Evolutionary conservation across 1,140 invertebrate genomes (phyloP).

Genomic region (Macrosteles quadrilineatus): DNA sequence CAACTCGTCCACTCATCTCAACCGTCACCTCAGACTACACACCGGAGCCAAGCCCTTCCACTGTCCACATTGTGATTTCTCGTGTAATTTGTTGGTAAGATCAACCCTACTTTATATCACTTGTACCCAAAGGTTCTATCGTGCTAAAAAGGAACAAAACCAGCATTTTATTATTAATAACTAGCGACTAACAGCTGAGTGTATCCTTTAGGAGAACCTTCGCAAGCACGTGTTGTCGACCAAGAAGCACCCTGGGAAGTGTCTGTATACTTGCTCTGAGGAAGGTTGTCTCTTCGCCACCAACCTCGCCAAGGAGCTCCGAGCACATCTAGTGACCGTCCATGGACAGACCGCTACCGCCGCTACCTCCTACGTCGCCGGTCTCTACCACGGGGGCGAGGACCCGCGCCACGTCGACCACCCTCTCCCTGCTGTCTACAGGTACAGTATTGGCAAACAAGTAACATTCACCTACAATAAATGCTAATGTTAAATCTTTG

Average conservation of each 20-base stretch:
- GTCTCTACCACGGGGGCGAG: slow-evolving; percentile 51
- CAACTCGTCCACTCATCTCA: slow-evolving; percentile 68
- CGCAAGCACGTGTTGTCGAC: slow-evolving; percentile 83
- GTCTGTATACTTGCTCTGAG: slow-evolving; percentile 70
- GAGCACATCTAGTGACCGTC: slow-evolving; percentile 60
- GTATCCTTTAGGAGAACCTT: slow-evolving; percentile 89
- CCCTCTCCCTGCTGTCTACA: slow-evolving; percentile 27
- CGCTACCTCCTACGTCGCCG: slow-evolving; percentile 52
- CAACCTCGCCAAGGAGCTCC: slow-evolving; percentile 68
- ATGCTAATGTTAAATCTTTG: no score
- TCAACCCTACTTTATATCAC: no score
- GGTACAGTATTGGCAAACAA: background rate
- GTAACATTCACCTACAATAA: no score
- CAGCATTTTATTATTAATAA: no score
- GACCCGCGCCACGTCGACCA: slow-evolving; percentile 39
- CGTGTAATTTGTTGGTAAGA: slow-evolving; percentile 70
- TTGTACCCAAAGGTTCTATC: no score
- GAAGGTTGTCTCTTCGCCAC: slow-evolving; percentile 52
- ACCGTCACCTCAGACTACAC: slow-evolving; percentile 74
- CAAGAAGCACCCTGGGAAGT: slow-evolving; percentile 71
- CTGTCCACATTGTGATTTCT: slow-evolving; percentile 80
- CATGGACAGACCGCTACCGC: slow-evolving; percentile 57
- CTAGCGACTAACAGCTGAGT: no score
- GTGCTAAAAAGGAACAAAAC: no score
- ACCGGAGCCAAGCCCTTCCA: slow-evolving; percentile 80